Percentiles rank a stretch among this genome's conserved stretches.
Evolutionary conservation across 2,113 vertebrate species (phyloP).

Genomic region (Kryptolebias marmoratus): DNA sequence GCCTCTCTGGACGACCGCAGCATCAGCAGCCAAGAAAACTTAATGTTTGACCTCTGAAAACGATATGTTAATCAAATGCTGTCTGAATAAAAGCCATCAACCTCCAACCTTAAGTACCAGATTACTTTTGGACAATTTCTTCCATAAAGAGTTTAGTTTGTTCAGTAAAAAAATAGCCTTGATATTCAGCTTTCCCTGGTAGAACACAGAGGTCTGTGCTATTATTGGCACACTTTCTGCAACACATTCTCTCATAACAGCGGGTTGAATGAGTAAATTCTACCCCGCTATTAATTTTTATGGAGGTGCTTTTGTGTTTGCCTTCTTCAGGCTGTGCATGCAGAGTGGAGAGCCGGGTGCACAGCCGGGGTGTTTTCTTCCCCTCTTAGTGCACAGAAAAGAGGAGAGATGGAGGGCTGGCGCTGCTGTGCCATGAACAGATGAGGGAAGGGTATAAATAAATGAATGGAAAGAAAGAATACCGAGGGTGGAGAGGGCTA

Average conservation of each 20-base stretch:
- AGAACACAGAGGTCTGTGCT: neutral
- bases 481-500: conserved; percentile 45
- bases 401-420: neutral
- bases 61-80: too few species aligned
- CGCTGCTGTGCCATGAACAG: conserved; percentile 24
- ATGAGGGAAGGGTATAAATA: conserved; percentile 65
- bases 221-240: neutral
- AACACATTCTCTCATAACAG: neutral
- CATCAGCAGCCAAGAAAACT: too few species aligned
- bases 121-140: neutral
- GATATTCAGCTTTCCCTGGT: neutral
- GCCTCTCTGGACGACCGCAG: too few species aligned
- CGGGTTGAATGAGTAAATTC: conserved; percentile 20
- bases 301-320: conserved; percentile 32
- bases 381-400: conserved; percentile 9
- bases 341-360: conserved; percentile 44
- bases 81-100: neutral
- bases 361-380: conserved; percentile 25
- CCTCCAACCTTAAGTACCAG: neutral
- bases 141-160: neutral
- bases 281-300: conserved; percentile 14
- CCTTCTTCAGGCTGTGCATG: conserved; percentile 27
- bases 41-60: too few species aligned
- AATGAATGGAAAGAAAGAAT: conserved; percentile 52
- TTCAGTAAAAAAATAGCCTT: neutral